phyloP scores from a whole-genome alignment of 2,888 invertebrate species.

The Amblyjoppa proteus region DNA sequence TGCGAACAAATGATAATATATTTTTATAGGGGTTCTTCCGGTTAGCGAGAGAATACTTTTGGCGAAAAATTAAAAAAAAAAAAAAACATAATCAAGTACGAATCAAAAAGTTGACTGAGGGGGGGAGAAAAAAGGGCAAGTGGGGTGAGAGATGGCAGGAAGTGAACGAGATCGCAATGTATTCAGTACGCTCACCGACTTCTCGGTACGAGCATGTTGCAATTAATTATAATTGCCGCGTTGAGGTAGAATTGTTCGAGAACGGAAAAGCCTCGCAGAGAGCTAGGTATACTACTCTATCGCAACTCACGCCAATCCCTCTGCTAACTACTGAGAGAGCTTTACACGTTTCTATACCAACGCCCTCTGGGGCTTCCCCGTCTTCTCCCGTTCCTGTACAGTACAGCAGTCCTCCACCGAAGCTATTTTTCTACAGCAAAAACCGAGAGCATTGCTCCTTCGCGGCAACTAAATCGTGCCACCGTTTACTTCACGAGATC shows the following conservation, averaged over 20 bases:
- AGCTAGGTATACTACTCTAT: slow-evolving; percentile 41
- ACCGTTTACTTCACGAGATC: background rate
- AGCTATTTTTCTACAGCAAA: slow-evolving; percentile 1
- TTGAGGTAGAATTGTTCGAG: slow-evolving; percentile 70
- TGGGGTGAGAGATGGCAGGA: slow-evolving; percentile 1
- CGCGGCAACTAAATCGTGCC: background rate
- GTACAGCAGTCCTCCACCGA: background rate
- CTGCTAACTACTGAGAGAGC: slow-evolving; percentile 32
- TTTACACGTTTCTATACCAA: slow-evolving; percentile 16
- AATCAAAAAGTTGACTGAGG: background rate
- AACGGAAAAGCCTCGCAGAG: slow-evolving; percentile 54
- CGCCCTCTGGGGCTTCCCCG: background rate
- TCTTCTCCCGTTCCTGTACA: background rate
- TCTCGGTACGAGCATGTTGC: slow-evolving; percentile 66
- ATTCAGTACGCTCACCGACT: background rate
- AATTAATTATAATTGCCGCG: slow-evolving; percentile 76
- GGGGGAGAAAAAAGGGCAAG: background rate
- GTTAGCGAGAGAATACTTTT: background rate
- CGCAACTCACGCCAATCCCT: slow-evolving; percentile 34
- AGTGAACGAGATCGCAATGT: slow-evolving; percentile 12
- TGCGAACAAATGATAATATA: background rate
- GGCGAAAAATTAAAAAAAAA: background rate
- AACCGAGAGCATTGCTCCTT: background rate
- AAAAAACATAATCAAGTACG: background rate
- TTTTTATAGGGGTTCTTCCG: background rate